Conservation (phyloP, 53 echinoderm and acorn worm species). For the Actinopyga echinites region DNA sequence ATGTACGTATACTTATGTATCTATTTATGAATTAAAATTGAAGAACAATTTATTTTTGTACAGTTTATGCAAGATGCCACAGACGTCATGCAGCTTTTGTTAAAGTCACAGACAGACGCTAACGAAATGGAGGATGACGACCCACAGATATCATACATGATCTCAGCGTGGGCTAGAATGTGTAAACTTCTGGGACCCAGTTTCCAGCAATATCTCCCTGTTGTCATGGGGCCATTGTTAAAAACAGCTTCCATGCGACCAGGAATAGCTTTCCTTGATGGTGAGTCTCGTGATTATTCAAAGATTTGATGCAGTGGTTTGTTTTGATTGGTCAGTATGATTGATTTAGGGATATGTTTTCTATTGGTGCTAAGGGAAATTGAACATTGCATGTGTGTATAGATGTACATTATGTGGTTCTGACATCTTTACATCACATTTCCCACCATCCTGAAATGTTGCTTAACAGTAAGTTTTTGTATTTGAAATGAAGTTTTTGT, state of each 20-base stretch:
- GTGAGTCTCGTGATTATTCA: conserved; percentile 53
- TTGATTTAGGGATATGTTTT: too few relatives aligned
- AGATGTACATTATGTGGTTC: too few relatives aligned
- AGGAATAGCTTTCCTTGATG: conserved; percentile 90
- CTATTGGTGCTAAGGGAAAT: too few relatives aligned
- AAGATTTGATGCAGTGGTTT: too few relatives aligned
- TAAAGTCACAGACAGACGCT: conserved; percentile 83
- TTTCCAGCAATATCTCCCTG: conserved; percentile 92
- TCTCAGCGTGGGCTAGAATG: conserved; percentile 99
- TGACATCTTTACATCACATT: too few relatives aligned
- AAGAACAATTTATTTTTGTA: neutral
- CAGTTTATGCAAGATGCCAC: conserved; percentile 92
- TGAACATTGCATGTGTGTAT: too few relatives aligned
- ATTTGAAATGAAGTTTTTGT: too few relatives aligned
- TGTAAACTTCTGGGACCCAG: conserved; percentile 88
- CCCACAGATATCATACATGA: conserved; percentile 97
- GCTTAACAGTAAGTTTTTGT: too few relatives aligned
- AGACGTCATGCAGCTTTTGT: conserved; percentile 93
- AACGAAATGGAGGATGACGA: conserved; percentile 92
- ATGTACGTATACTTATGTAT: too few relatives aligned
- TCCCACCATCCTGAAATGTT: too few relatives aligned
- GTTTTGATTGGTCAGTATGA: too few relatives aligned
- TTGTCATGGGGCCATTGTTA: conserved; percentile 93
- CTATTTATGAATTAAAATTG: too few relatives aligned
- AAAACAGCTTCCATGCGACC: conserved; percentile 96